Evolutionary conservation across 2,797 vertebrate genomes (phyloP).

Genomic region (Synaphobranchus kaupii): DNA sequence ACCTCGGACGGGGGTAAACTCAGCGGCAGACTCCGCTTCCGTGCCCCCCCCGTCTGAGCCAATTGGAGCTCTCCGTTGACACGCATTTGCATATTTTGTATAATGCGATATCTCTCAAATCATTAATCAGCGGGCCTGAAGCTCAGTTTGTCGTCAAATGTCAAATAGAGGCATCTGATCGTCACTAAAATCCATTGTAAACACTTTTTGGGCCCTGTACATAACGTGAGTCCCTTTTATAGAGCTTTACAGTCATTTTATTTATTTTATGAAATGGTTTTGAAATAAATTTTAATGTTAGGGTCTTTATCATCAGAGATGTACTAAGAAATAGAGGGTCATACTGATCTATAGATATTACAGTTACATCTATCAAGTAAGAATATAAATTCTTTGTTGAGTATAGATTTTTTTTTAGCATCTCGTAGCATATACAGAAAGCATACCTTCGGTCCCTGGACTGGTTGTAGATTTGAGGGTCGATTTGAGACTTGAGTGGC

Average conservation of each 20-base stretch:
- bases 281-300: not conserved
- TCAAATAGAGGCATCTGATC: not conserved
- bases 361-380: too few relatives aligned
- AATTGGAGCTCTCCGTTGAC: not conserved
- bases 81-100: not conserved
- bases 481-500: not conserved
- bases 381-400: not conserved
- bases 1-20: not conserved
- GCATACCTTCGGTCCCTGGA: not conserved
- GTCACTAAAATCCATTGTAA: not conserved
- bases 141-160: not conserved
- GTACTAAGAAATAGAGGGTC: not conserved
- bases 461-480: not conserved
- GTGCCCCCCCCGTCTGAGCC: not conserved
- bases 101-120: not conserved
- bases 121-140: not conserved
- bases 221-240: not conserved
- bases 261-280: not conserved
- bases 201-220: not conserved
- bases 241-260: not conserved
- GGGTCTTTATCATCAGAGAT: too few relatives aligned
- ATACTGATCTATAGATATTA: not conserved
- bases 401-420: not conserved
- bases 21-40: not conserved
- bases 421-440: not conserved